Evolutionary conservation across 2,113 vertebrate genomes (phyloP), one percentile per base, ranked within the genome.

Genomic region (Phylloscopus trochilus): DNA sequence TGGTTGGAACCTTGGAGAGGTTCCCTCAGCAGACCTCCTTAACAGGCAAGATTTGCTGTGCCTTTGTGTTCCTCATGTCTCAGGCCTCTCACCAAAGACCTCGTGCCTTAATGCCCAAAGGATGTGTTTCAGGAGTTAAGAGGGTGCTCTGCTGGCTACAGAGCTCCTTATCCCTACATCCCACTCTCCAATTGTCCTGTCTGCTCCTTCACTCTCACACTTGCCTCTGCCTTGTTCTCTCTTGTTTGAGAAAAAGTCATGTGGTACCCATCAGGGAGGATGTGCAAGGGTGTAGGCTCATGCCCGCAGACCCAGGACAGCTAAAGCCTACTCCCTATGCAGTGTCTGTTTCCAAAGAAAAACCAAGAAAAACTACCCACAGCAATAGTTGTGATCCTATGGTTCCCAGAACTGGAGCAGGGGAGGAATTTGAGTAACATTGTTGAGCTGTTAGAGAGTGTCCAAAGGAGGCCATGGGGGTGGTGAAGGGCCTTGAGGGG

Each of bases 391-490:
- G 51, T 62, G 60, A 58, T 62, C 44, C 64, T 6, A 2, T 23
- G 23, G 46, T 18, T 90, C 49, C 55, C 51, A 69, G 77, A 81
- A 23, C 41, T 52, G 59, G 41, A 64, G 37, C 1, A 47, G 69
- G n/a, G 24, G 22, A 69, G 15, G 39, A 51, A 64, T 16, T 31
- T 41, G 17, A 33, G 20, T 35, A 33, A 56, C 16, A 15, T 4
- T 41, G 1, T 19, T 2, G 10, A 53, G 5, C 6, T 44, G 5
- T 39, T 23, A 53, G 27, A 37, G 17, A 28, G 22, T 6, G 10
- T n/a, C 33, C 28, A 24, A 23, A 69, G 33, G 19, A 53, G 19
- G 33, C 3, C 28, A 37, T 0, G 1, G 15, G 18, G 37, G 6
- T 52, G 53, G 63, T 5, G 63, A 69, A 60, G 39, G 21, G 22